Evolutionary conservation across 2,113 vertebrate species (phyloP), one percentile per base, ranked within the genome.

Genomic region (Vimba vimba): DNA sequence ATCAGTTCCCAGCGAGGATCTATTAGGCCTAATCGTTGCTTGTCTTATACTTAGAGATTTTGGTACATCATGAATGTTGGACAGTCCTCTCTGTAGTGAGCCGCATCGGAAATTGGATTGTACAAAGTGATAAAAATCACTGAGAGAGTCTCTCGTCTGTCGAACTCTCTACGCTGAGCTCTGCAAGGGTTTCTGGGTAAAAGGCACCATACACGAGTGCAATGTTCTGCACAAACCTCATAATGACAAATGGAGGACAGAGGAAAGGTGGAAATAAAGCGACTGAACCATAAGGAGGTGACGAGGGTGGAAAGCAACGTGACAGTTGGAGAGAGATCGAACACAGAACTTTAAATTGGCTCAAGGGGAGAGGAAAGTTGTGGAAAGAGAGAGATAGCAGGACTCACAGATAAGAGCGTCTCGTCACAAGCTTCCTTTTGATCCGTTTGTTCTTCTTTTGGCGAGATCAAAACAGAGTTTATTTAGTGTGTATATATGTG

Each of bases 271-370:
- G 79, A 59, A 76, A 85, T 71, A 62, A 84, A 78, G 69, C 3
- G 25, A 39, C 23, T 45, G 43, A 82, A 79, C 50, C 74, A 81
- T 62, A 82, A 47, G 50, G 27, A 82, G 64, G 47, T 78, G 79
- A 86, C 2, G 57, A 52, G 59, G 45, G 69, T 33, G 55, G 69
- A 69, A 30, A 81, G 78, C 79, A 79, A 55, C 36, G 78, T 82
- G 88, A 85, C 79, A 27, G 79, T 25, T 23, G 78, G 78, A 57
- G 43, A 74, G 74, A 85, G 79, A 89, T 89, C 68, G 83, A 77
- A 87, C 83, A 85, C 47, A 15, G 69, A 69, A 71, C 43, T 73
- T 83, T 87, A 87, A 87, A 89, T 85, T 83, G 62, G 47, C 50
- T 86, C 10, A 45, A 85, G 60, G 78, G 57, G 50, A 71, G 60